Percentiles rank a stretch among this genome's conserved stretches.
phyloP scores from a whole-genome alignment of 2,113 vertebrate species.

The Gavia stellata region DNA sequence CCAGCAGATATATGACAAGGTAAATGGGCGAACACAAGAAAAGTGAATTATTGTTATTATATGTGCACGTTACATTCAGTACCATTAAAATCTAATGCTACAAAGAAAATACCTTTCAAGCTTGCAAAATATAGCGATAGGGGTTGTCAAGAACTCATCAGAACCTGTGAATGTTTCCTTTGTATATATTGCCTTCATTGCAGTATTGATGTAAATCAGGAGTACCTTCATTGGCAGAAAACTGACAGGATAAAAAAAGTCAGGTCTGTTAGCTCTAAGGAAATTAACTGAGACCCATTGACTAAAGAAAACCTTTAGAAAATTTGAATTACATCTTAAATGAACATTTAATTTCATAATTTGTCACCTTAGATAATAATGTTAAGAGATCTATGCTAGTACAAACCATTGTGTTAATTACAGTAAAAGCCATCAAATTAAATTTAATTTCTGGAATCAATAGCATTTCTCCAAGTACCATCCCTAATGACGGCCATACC shows the following conservation, averaged over 20 bases:
- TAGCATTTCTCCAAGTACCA: constrained; percentile 62
- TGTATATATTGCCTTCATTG: background rate
- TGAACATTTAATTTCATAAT: constrained; percentile 72
- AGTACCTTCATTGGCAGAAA: background rate
- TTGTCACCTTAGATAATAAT: constrained; percentile 68
- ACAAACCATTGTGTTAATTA: constrained; percentile 72
- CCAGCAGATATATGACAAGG: constrained; percentile 1
- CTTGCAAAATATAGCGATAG: constrained; percentile 21
- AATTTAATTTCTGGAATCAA: constrained; percentile 74
- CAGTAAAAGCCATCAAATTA: constrained; percentile 72
- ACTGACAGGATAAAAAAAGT: background rate
- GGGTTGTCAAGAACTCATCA: constrained; percentile 32
- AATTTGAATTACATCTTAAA: constrained; percentile 65
- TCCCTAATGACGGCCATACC: constrained; percentile 63
- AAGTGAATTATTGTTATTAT: constrained; percentile 49
- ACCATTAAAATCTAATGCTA: constrained; percentile 42
- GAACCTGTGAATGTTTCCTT: background rate
- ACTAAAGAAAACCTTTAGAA: constrained; percentile 57
- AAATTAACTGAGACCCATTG: constrained; percentile 56
- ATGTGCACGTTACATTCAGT: constrained; percentile 3
- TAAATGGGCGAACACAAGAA: constrained; percentile 9
- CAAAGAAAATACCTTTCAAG: constrained; percentile 52
- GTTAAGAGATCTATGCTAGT: constrained; percentile 66
- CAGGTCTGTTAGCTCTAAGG: background rate
- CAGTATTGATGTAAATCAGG: background rate